Evolutionary conservation across 2,888 invertebrate species (phyloP).

Genomic region (Nephrotoma flavescens): DNA sequence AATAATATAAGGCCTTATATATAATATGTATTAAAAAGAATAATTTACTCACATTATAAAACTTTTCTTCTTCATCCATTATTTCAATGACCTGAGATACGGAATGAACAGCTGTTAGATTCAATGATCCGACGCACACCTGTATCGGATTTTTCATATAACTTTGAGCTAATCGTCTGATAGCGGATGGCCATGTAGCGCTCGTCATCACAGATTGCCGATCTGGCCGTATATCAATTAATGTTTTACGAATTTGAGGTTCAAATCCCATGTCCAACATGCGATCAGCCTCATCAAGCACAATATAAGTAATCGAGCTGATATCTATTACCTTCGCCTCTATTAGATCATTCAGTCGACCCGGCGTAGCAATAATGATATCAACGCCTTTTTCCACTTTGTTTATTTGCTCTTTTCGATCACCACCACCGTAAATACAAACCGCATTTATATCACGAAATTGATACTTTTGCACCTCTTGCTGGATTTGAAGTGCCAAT

Average conservation of each 20-base stretch:
- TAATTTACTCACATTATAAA: slow-evolving; percentile 34
- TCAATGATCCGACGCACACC: slow-evolving; percentile 75
- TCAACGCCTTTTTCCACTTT: slow-evolving; percentile 67
- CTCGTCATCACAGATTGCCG: slow-evolving; percentile 94
- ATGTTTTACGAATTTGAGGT: slow-evolving; percentile 70
- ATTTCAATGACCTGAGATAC: slow-evolving; percentile 70
- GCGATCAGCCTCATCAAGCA: slow-evolving; percentile 83
- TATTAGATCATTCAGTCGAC: slow-evolving; percentile 81
- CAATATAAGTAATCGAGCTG: slow-evolving; percentile 68
- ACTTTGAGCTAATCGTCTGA: slow-evolving; percentile 66
- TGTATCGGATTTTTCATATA: slow-evolving; percentile 86
- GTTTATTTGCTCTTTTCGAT: slow-evolving; percentile 62
- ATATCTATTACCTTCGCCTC: slow-evolving; percentile 55
- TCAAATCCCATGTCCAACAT: slow-evolving; percentile 83
- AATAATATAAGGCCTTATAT: not conserved
- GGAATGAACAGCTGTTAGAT: slow-evolving; percentile 78
- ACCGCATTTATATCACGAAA: slow-evolving; percentile 81
- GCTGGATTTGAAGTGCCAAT: slow-evolving; percentile 82
- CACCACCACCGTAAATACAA: slow-evolving; percentile 86
- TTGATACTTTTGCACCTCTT: slow-evolving; percentile 77
- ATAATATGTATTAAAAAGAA: not conserved
- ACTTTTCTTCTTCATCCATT: slow-evolving; percentile 54
- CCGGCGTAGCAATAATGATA: slow-evolving; percentile 91
- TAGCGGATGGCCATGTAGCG: slow-evolving; percentile 89
- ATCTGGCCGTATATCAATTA: slow-evolving; percentile 70